Percentiles rank a stretch among this genome's conserved stretches.
Conservation (phyloP, 2,888 invertebrate genomes). For the Xestia ashworthii region DNA sequence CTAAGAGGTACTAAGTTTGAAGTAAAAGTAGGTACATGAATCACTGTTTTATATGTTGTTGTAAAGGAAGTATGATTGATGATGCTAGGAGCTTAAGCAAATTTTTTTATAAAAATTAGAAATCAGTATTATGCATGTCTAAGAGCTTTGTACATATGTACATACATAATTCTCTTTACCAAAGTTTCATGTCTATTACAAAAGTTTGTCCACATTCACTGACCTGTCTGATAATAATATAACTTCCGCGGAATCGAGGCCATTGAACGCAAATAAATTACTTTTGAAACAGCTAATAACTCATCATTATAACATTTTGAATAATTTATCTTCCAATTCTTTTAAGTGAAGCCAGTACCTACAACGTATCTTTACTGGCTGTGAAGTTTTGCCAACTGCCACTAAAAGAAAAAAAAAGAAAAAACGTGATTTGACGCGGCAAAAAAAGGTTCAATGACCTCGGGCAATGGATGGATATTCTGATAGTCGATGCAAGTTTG, state of each 20-base stretch:
- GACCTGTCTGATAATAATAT: constrained; percentile 9
- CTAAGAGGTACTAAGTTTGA: background rate
- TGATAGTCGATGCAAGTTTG: constrained; percentile 30
- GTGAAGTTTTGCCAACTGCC: constrained; percentile 50
- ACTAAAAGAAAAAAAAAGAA: constrained; percentile 22
- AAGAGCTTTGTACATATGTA: background rate
- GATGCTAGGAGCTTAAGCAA: too few species aligned
- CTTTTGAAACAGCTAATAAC: constrained; percentile 22
- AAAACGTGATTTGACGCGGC: constrained; percentile 46
- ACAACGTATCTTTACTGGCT: constrained; percentile 13
- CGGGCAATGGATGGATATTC: constrained; percentile 10
- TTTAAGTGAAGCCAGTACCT: constrained; percentile 7
- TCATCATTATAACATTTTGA: constrained; percentile 10
- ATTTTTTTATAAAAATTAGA: background rate
- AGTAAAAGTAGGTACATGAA: background rate
- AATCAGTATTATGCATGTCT: background rate
- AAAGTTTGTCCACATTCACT: constrained; percentile 3
- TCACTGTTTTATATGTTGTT: background rate
- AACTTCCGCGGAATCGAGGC: constrained; percentile 17
- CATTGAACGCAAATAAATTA: constrained; percentile 29
- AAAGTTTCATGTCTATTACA: constrained; percentile 4
- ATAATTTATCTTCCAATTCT: constrained; percentile 27
- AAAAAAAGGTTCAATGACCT: constrained; percentile 63
- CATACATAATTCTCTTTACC: background rate
- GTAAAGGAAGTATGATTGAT: background rate